A percentile compares a stretch with the other conserved stretches of the same genome.
These are phyloP conservation scores for Falcunculus frontatus DNA, from an alignment of 2,113 vertebrate genomes.

Conservation along the genomic window DNA sequence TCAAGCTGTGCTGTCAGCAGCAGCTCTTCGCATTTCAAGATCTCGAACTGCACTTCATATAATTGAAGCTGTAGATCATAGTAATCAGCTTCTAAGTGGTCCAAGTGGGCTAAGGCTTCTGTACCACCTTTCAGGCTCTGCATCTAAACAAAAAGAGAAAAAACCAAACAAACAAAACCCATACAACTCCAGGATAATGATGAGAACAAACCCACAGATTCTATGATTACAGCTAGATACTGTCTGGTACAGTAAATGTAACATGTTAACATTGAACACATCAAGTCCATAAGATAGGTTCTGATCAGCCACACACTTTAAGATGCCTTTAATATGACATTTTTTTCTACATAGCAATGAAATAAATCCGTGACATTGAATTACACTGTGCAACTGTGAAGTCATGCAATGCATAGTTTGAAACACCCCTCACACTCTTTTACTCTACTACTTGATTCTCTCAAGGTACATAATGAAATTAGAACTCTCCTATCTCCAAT, in stretches of 20 bases:
- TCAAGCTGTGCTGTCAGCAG: constrained; percentile 92
- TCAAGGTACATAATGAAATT: neutral
- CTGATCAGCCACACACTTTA: neutral
- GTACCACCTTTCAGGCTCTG: constrained; percentile 88
- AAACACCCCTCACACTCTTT: neutral
- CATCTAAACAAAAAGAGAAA: constrained; percentile 78
- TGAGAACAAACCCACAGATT: neutral
- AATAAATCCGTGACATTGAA: neutral
- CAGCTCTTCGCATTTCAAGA: constrained; percentile 93
- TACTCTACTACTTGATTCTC: neutral
- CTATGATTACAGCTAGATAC: neutral
- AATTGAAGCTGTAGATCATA: constrained; percentile 96
- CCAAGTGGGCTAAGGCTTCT: constrained; percentile 88
- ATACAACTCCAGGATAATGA: neutral
- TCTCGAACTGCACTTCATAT: constrained; percentile 95
- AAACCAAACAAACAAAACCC: neutral
- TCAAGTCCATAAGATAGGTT: neutral
- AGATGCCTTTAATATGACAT: neutral
- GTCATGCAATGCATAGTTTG: neutral
- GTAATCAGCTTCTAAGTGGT: constrained; percentile 93
- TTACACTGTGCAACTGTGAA: neutral
- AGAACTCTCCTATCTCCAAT: neutral
- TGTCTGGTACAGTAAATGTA: neutral
- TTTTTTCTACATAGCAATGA: neutral
- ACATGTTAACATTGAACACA: neutral